Evolutionary conservation across 2,113 vertebrate genomes (phyloP).

Genomic region (Semnornis frantzii): DNA sequence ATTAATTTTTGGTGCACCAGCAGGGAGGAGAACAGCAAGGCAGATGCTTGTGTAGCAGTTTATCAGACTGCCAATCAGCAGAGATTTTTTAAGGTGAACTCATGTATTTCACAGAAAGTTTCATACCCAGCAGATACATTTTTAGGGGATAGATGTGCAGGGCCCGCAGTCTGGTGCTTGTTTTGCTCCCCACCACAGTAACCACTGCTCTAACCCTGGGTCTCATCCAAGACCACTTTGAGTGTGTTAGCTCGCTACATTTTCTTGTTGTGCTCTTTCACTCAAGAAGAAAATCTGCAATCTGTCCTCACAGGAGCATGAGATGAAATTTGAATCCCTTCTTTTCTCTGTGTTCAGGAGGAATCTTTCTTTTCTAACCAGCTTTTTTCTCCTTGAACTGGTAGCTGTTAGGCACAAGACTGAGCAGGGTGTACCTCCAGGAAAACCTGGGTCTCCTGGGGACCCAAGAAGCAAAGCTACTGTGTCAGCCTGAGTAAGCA

Average conservation of each 20-base stretch:
- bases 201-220: not conserved
- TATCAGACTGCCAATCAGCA: slow-evolving; percentile 6
- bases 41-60: slow-evolving; percentile 5
- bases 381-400: not conserved
- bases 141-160: not conserved
- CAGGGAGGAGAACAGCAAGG: not conserved
- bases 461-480: not conserved
- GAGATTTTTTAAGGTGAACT: not conserved
- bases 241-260: not conserved
- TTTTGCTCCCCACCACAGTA: not conserved
- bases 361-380: not conserved
- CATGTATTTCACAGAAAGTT: slow-evolving; percentile 32
- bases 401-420: not conserved
- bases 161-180: not conserved
- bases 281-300: not conserved
- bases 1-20: slow-evolving; percentile 29
- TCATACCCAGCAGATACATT: not conserved
- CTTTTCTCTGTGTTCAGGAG: not conserved
- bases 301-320: not conserved
- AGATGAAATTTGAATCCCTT: not conserved
- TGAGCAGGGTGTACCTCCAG: not conserved
- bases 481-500: not conserved
- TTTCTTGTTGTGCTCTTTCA: not conserved
- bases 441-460: not conserved
- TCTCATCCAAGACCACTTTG: not conserved